Percentiles rank a stretch among this genome's conserved stretches.
These are phyloP conservation scores for Hycleus phaleratus DNA, from an alignment of 1,140 invertebrate genomes.

Conservation along the genomic window DNA sequence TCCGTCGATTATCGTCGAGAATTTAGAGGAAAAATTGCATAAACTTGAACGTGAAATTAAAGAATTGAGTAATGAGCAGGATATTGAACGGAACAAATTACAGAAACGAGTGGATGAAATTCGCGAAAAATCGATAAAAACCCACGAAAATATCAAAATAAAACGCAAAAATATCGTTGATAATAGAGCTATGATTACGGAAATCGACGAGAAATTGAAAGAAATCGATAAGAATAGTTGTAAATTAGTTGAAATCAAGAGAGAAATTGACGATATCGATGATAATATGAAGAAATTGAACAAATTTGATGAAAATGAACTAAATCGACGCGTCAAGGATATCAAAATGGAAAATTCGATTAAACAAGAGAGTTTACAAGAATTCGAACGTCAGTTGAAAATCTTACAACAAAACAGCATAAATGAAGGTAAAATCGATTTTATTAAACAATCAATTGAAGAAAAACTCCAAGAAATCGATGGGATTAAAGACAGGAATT, in stretches of 20 bases:
- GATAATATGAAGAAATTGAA: constrained; percentile 47
- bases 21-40: too few relatives aligned
- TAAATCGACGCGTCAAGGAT: constrained; percentile 43
- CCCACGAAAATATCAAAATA: constrained; percentile 41
- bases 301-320: constrained; percentile 41
- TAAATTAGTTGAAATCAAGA: constrained; percentile 37
- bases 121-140: constrained; percentile 40
- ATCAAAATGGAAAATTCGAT: constrained; percentile 45
- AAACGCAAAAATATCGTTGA: constrained; percentile 41
- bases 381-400: constrained; percentile 45
- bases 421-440: constrained; percentile 36
- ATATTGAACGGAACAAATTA: constrained; percentile 39
- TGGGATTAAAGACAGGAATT: constrained; percentile 54
- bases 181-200: constrained; percentile 39
- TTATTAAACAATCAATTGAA: constrained; percentile 31
- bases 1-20: too few relatives aligned
- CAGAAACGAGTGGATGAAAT: constrained; percentile 44
- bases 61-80: constrained; percentile 14
- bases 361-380: constrained; percentile 43
- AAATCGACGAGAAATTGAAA: constrained; percentile 34
- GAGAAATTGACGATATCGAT: constrained; percentile 45
- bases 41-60: too few relatives aligned
- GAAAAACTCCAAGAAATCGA: constrained; percentile 55
- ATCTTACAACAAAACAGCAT: constrained; percentile 44
- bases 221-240: constrained; percentile 34